Percentiles rank a stretch among this genome's conserved stretches.
These are phyloP conservation scores for Timema podura DNA, from an alignment of 2,888 invertebrate genomes.

Conservation along the genomic window DNA sequence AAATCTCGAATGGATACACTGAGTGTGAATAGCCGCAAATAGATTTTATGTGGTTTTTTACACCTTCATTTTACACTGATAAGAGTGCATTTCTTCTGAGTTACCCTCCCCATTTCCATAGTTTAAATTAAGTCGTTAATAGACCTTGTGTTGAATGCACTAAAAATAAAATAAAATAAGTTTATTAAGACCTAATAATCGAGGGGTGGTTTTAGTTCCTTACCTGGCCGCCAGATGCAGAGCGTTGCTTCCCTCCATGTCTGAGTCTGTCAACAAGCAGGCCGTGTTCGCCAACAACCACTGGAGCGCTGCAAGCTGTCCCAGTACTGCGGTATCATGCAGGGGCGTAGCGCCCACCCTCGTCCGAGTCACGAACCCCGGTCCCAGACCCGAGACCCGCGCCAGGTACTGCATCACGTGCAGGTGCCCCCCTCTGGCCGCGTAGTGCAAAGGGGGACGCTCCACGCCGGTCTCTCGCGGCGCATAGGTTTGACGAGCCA, in stretches of 20 bases:
- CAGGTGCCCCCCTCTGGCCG: constrained; percentile 33
- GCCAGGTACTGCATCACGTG: constrained; percentile 26
- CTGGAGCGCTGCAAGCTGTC: constrained; percentile 29
- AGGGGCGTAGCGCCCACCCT: constrained; percentile 32
- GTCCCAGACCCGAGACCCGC: neutral
- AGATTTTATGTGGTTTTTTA: too few relatives aligned
- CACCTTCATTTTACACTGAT: too few relatives aligned
- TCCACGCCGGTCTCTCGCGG: constrained; percentile 25
- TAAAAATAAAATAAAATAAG: too few relatives aligned
- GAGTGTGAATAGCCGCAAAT: too few relatives aligned
- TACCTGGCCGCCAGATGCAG: constrained; percentile 35
- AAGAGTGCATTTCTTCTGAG: too few relatives aligned
- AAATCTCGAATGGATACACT: too few relatives aligned
- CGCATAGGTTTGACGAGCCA: constrained; percentile 12
- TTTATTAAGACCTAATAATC: too few relatives aligned
- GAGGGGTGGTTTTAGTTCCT: constrained; percentile 1
- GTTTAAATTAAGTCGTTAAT: too few relatives aligned
- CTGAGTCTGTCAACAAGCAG: constrained; percentile 28
- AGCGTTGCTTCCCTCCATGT: constrained; percentile 32
- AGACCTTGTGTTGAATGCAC: too few relatives aligned
- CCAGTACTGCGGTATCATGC: constrained; percentile 34
- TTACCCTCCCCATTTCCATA: too few relatives aligned
- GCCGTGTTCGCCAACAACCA: constrained; percentile 32
- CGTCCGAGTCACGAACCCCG: constrained; percentile 26
- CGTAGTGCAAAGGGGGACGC: constrained; percentile 31